A percentile compares a stretch with the other conserved stretches of the same genome.
Conservation (phyloP, 2,797 vertebrate species). For the Artibeus lituratus region DNA sequence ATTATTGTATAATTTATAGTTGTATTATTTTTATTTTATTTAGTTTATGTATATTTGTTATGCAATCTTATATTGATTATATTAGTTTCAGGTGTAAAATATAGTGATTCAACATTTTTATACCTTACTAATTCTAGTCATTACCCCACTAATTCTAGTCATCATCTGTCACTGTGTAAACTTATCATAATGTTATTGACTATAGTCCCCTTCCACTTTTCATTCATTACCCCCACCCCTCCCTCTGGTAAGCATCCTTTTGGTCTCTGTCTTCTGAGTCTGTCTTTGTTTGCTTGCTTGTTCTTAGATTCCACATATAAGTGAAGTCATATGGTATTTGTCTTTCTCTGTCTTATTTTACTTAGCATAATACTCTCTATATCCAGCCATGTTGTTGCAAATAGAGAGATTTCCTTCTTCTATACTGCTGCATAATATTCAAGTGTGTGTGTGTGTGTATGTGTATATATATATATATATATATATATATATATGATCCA, state of each 20-base stretch:
- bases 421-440: background rate
- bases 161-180: background rate
- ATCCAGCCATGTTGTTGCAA: background rate
- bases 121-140: background rate
- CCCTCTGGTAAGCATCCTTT: background rate
- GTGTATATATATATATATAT: no score
- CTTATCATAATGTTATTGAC: background rate
- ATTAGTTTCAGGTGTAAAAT: background rate
- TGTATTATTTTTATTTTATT: background rate
- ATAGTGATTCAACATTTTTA: background rate
- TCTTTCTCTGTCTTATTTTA: background rate
- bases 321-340: background rate
- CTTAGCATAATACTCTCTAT: background rate
- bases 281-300: background rate
- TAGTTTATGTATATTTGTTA: background rate
- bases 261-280: background rate
- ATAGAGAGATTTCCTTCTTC: background rate
- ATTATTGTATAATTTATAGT: background rate
- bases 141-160: background rate
- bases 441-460: no score
- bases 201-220: background rate
- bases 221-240: background rate
- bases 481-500: no score
- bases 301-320: background rate
- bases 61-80: background rate